These are phyloP conservation scores for Carapus acus DNA, from an alignment of 2,797 vertebrate species.

Conservation along the genomic window DNA sequence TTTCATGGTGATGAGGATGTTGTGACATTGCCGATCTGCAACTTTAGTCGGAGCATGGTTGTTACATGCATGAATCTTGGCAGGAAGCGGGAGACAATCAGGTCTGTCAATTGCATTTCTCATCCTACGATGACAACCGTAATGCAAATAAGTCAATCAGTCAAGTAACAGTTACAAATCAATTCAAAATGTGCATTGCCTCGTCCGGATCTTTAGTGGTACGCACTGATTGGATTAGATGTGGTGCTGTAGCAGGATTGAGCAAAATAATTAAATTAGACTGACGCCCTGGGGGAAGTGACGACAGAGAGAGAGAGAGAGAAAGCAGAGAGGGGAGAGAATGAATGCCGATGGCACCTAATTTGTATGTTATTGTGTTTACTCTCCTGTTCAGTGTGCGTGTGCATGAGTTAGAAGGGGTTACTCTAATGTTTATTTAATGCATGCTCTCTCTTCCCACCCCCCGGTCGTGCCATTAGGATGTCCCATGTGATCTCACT, in stretches of 20 bases:
- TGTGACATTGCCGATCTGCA: too few relatives aligned
- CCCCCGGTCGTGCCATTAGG: conserved; percentile 31
- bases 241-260: conserved; percentile 53
- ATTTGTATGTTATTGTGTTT: conserved; percentile 53
- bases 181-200: too few relatives aligned
- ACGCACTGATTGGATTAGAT: conserved; percentile 62
- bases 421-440: conserved; percentile 38
- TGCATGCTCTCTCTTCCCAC: conserved; percentile 13
- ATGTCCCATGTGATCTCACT: conserved; percentile 43
- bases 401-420: too few relatives aligned
- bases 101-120: too few relatives aligned
- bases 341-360: conserved; percentile 20
- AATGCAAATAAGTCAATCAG: too few relatives aligned
- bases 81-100: too few relatives aligned
- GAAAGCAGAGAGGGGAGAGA: conserved; percentile 12
- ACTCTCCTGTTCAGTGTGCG: conserved; percentile 11
- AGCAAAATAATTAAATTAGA: conserved; percentile 33
- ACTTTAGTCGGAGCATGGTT: too few relatives aligned
- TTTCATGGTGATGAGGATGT: too few relatives aligned
- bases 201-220: conserved; percentile 65
- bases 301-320: conserved; percentile 17
- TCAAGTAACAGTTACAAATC: too few relatives aligned
- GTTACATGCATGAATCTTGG: too few relatives aligned
- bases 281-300: conserved; percentile 36
- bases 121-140: too few relatives aligned